Evolutionary conservation across 2,113 vertebrate genomes (phyloP).

Genomic region (Hippocampus barbouri): DNA sequence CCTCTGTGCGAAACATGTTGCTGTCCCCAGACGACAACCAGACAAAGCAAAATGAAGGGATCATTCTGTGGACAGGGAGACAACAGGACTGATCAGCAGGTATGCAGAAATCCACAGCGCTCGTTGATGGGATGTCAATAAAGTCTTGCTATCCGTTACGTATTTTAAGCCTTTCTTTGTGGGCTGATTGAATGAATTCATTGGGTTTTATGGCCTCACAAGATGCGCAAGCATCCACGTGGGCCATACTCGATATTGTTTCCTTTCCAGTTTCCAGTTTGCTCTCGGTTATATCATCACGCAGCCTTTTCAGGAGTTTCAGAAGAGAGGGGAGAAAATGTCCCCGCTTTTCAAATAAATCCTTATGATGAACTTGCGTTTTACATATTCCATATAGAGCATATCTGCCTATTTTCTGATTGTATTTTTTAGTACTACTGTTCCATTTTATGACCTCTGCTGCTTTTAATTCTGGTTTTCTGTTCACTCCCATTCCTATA

Average conservation of each 20-base stretch:
- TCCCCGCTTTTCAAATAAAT: background rate
- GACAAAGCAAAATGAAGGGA: slow-evolving; percentile 62
- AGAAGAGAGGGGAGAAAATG: background rate
- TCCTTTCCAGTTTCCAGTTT: background rate
- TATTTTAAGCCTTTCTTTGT: background rate
- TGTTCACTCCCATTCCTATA: background rate
- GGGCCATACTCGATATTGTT: background rate
- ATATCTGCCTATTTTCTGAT: slow-evolving; percentile 6
- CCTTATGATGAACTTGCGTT: background rate
- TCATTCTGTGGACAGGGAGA: slow-evolving; percentile 72
- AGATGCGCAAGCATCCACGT: background rate
- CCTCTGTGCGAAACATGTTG: slow-evolving; percentile 20
- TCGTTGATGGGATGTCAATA: background rate
- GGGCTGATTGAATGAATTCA: background rate
- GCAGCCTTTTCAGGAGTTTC: background rate
- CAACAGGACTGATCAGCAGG: slow-evolving; percentile 67
- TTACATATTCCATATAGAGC: background rate
- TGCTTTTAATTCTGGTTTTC: slow-evolving; percentile 12
- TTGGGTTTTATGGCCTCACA: background rate
- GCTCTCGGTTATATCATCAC: background rate
- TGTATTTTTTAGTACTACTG: background rate
- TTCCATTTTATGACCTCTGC: slow-evolving; percentile 7
- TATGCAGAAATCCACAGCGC: slow-evolving; percentile 52
- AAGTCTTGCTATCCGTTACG: background rate
- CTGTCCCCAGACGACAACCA: slow-evolving; percentile 27